Evolutionary conservation across 2,113 vertebrate genomes (phyloP).

Genomic region (Colius striatus): DNA sequence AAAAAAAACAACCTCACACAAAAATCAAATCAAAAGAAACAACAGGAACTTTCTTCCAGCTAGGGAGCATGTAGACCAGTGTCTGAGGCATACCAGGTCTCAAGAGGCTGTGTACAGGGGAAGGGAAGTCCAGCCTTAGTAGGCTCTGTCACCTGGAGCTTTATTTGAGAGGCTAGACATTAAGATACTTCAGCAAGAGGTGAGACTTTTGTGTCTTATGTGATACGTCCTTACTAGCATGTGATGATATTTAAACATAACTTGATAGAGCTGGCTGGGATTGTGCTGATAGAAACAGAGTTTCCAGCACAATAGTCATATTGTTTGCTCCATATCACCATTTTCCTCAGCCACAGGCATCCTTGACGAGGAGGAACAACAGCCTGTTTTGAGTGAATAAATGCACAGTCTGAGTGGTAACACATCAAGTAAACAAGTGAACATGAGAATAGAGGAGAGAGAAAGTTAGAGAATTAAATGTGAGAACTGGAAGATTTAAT

Average conservation of each 20-base stretch:
- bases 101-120: not conserved
- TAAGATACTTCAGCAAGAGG: not conserved
- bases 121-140: not conserved
- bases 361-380: rapidly evolving
- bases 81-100: not conserved
- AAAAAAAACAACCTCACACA: not conserved
- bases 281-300: not conserved
- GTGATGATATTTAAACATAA: not conserved
- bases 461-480: not conserved
- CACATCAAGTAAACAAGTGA: not conserved
- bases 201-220: not conserved
- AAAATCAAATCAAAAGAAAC: not conserved
- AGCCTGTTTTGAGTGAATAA: not conserved
- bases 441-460: not conserved
- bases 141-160: not conserved
- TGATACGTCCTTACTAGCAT: not conserved
- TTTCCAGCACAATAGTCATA: not conserved
- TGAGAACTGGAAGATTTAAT: not conserved
- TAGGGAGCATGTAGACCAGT: not conserved
- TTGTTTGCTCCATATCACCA: not conserved
- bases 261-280: not conserved
- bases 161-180: not conserved
- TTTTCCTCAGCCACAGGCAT: not conserved
- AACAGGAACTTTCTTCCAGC: not conserved
- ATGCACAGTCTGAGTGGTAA: not conserved